Percentiles rank a stretch among this genome's conserved stretches.
These are phyloP conservation scores for Vultur gryphus DNA, from an alignment of 2,797 vertebrate species.

Conservation along the genomic window DNA sequence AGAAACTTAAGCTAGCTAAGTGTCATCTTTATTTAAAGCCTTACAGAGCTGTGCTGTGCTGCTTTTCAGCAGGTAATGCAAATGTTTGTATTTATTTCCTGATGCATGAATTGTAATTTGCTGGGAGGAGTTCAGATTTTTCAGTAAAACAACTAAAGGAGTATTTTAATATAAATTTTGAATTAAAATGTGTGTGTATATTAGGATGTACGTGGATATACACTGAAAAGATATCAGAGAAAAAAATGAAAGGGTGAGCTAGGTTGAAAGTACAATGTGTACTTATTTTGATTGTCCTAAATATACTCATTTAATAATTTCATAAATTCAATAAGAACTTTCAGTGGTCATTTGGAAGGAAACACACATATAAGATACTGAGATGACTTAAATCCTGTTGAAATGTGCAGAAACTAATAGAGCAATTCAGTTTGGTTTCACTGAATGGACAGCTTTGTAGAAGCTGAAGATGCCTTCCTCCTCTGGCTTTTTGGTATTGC, in stretches of 20 bases:
- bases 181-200: not conserved
- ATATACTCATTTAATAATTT: not conserved
- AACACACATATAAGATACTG: not conserved
- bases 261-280: not conserved
- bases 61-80: not conserved
- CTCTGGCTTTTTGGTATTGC: not conserved
- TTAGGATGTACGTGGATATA: not conserved
- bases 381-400: not conserved
- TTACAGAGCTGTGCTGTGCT: not conserved
- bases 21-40: constrained; percentile 1
- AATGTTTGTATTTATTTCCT: not conserved
- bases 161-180: not conserved
- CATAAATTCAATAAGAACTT: not conserved
- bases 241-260: not conserved
- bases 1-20: not conserved
- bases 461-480: not conserved
- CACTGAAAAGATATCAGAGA: not conserved
- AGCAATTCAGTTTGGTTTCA: not conserved
- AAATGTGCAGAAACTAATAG: not conserved
- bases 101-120: not conserved
- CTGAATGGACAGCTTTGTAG: not conserved
- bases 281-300: not conserved
- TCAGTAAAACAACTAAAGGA: not conserved
- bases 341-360: not conserved
- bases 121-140: not conserved